phyloP scores from a whole-genome alignment of 2,888 invertebrate genomes.

The Hypsopygia costalis region DNA sequence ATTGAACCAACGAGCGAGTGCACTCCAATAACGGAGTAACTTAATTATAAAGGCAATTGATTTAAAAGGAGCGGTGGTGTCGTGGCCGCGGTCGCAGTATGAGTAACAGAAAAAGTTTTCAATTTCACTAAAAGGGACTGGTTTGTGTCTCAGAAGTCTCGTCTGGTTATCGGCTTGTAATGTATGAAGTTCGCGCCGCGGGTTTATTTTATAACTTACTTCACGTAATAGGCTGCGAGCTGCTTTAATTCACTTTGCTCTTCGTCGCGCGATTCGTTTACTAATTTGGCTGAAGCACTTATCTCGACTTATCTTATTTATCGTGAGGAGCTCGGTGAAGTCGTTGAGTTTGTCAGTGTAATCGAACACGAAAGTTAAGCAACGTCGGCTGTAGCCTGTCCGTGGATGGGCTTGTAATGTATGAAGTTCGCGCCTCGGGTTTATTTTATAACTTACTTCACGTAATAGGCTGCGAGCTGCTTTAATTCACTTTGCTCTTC shows the following conservation, averaged over 20 bases:
- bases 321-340: no score
- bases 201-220: constrained; percentile 79
- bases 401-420: constrained; percentile 81
- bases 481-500: constrained; percentile 66
- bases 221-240: constrained; percentile 70
- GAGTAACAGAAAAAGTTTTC: constrained; percentile 81
- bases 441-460: constrained; percentile 79
- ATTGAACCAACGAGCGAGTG: constrained; percentile 70
- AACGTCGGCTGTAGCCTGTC: no score
- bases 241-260: constrained; percentile 68
- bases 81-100: constrained; percentile 69
- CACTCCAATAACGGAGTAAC: constrained; percentile 72
- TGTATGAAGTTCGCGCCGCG: constrained; percentile 77
- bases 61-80: constrained; percentile 75
- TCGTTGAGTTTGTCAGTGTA: no score
- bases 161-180: constrained; percentile 81
- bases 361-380: no score
- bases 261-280: constrained; percentile 36
- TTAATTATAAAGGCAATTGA: constrained; percentile 80
- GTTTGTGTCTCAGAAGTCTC: constrained; percentile 80
- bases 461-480: constrained; percentile 68
- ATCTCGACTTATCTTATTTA: not conserved
- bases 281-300: constrained; percentile 37
- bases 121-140: constrained; percentile 82
- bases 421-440: constrained; percentile 75